Evolutionary conservation across 1,140 invertebrate species (phyloP), one percentile per base, ranked within the genome.

Genomic region (Drosophila grimshawi): DNA sequence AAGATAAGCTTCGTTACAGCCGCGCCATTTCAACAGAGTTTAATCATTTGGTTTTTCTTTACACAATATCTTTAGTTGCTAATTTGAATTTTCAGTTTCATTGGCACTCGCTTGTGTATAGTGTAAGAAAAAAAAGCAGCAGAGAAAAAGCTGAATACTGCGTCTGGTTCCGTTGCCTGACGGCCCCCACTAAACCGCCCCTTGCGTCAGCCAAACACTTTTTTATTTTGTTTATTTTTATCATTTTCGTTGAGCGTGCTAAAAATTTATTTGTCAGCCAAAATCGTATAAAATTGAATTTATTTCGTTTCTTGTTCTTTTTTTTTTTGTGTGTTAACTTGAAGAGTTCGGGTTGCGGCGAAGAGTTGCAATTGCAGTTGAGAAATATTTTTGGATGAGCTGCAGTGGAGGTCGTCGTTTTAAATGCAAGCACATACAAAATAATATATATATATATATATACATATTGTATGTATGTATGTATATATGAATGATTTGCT

Each of bases 221-320:
- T 76, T 49, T 63, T 45, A 56, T 72, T 79, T 83, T 83, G 76
- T 83, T 88, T 86, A 88, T 86, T 86, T 86, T 86, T 86, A 88
- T 88, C 85, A 88, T 81, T 62, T 75, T 59, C 67, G 60, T 70
- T 33, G 37, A 71, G 59, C 59, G 67, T 70, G 82, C 82, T 86
- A 86, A 86, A 86, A 79, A 72, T 69, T 83, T 73, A 81, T 83
- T 80, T 85, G 81, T 80, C 81, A 76, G 81, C 66, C 53, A 56
- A 76, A 19, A n/a, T 59, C 27, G 51, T 49, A 66, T 72, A 74
- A 76, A 68, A 72, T 66, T 80, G 51, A 67, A 82, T 63, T 64
- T 51, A 46, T 43, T 37, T 35, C 10, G 43, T 43, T 37, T 35
- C 10, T 35, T 63, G n/a, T 55, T 29, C 43, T 37, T 48, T 49